phyloP scores from a whole-genome alignment of 2,888 invertebrate genomes.

The Euproctis similis region DNA sequence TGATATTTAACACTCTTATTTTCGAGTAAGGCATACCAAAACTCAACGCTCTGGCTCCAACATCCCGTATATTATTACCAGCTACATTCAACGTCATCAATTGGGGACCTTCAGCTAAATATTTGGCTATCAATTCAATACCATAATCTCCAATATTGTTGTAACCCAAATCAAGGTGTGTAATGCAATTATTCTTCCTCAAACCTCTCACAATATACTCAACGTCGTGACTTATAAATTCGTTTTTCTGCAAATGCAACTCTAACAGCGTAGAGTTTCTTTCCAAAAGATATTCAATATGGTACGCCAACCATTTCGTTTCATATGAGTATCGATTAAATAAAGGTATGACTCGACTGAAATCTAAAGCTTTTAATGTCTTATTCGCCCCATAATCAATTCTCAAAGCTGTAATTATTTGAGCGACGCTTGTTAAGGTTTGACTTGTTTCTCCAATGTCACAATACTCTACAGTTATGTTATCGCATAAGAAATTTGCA shows the following conservation, averaged over 20 bases:
- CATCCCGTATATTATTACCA: constrained; percentile 72
- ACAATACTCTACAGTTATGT: constrained; percentile 56
- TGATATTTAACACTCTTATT: constrained; percentile 74
- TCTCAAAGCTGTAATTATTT: constrained; percentile 63
- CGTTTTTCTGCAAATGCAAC: constrained; percentile 76
- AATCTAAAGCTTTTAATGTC: constrained; percentile 52
- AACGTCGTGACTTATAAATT: constrained; percentile 76
- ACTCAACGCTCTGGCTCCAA: constrained; percentile 74
- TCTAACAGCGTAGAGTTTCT: constrained; percentile 62
- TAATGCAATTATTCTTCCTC: constrained; percentile 62
- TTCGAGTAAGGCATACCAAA: constrained; percentile 74
- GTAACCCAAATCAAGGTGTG: constrained; percentile 75
- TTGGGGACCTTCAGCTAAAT: constrained; percentile 65
- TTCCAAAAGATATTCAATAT: constrained; percentile 57
- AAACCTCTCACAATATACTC: constrained; percentile 73
- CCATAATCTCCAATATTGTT: constrained; percentile 79
- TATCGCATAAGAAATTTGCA: constrained; percentile 63
- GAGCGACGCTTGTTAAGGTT: constrained; percentile 72
- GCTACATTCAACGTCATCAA: constrained; percentile 71
- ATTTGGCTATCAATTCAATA: constrained; percentile 66
- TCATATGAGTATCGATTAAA: constrained; percentile 57
- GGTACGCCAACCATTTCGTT: constrained; percentile 68
- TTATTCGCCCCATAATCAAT: constrained; percentile 46
- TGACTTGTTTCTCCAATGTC: constrained; percentile 77
- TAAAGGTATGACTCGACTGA: constrained; percentile 49